A percentile compares a stretch with the other conserved stretches of the same genome.
These are phyloP conservation scores for Vulpes ferrilata DNA, from an alignment of 2,113 vertebrate species.

Conservation along the genomic window DNA sequence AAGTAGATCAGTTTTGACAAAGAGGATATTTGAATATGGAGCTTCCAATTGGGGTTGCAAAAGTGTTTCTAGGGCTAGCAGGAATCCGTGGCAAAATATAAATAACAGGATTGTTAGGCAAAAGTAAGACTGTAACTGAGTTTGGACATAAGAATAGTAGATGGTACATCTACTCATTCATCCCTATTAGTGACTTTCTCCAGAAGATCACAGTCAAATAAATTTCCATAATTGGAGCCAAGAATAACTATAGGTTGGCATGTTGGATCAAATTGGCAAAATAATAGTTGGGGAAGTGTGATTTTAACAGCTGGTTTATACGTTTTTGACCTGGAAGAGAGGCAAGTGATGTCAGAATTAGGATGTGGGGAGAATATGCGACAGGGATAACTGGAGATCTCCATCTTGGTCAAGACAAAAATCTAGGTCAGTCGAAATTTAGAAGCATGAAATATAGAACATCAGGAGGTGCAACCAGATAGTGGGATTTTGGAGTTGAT, in stretches of 20 bases:
- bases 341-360: not conserved
- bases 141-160: not conserved
- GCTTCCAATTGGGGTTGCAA: not conserved
- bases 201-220: not conserved
- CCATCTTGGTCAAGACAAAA: not conserved
- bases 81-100: not conserved
- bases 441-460: not conserved
- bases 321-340: not conserved
- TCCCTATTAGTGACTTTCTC: not conserved
- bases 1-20: not conserved
- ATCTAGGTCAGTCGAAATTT: not conserved
- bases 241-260: not conserved
- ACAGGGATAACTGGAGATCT: not conserved
- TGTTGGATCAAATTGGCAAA: not conserved
- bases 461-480: not conserved
- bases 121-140: not conserved
- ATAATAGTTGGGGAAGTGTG: not conserved
- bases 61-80: not conserved
- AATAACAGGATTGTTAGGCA: not conserved
- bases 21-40: not conserved
- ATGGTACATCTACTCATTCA: not conserved
- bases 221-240: not conserved
- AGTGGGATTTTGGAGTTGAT: not conserved
- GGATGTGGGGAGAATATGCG: not conserved
- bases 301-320: not conserved